phyloP scores from a whole-genome alignment of 2,888 invertebrate species.

The Malachius bipustulatus region DNA sequence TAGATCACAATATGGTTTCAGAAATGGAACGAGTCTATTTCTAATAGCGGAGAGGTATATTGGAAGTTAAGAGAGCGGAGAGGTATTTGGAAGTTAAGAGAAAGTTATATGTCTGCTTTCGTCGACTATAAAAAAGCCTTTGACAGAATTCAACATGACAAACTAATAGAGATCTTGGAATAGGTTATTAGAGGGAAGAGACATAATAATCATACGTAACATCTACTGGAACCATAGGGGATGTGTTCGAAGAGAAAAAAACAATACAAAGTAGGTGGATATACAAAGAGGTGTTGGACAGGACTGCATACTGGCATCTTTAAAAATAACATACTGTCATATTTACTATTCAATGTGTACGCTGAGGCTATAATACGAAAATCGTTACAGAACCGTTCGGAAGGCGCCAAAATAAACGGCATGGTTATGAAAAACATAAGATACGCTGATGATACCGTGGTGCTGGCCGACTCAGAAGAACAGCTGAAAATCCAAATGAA shows the following conservation, averaged over 20 bases:
- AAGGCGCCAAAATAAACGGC: slow-evolving; percentile 4
- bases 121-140: slow-evolving; percentile 9
- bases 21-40: slow-evolving; percentile 2
- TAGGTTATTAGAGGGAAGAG: slow-evolving; percentile 5
- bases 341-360: slow-evolving; percentile 1
- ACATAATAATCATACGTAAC: slow-evolving; percentile 9
- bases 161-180: slow-evolving; percentile 8
- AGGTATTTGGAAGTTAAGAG: slow-evolving; percentile 5
- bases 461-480: not conserved
- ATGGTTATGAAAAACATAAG: slow-evolving; percentile 6
- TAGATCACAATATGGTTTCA: slow-evolving; percentile 5
- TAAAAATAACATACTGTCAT: not conserved
- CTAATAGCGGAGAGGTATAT: slow-evolving; percentile 5
- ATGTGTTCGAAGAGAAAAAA: slow-evolving; percentile 1
- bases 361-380: not conserved
- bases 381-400: not conserved
- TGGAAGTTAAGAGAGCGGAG: slow-evolving; percentile 6
- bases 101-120: slow-evolving; percentile 8
- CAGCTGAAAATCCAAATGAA: not conserved
- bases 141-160: slow-evolving; percentile 8
- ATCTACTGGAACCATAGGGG: slow-evolving; percentile 9
- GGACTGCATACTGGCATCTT: slow-evolving; percentile 1
- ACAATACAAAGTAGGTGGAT: slow-evolving; percentile 7
- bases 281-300: slow-evolving; percentile 7
- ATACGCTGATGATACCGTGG: not conserved